Conservation (phyloP, 2,888 invertebrate species). For the Synergus umbraculus region DNA sequence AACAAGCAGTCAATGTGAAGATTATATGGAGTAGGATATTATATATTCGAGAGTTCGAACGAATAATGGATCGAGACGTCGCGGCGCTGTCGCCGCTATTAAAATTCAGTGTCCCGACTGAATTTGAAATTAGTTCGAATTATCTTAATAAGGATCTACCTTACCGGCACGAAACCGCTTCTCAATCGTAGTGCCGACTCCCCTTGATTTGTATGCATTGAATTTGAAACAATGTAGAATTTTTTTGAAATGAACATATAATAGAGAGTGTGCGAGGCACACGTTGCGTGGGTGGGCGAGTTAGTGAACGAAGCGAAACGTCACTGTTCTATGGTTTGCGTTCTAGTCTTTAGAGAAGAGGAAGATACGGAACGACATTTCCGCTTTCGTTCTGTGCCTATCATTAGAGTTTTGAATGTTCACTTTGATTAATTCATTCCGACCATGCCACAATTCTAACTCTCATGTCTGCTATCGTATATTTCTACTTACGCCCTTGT, state of each 20-base stretch:
- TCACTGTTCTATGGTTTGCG: conserved; percentile 8
- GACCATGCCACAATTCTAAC: conserved; percentile 22
- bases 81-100: conserved; percentile 52
- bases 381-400: conserved; percentile 34
- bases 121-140: conserved; percentile 64
- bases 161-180: conserved; percentile 50
- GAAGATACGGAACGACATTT: conserved; percentile 25
- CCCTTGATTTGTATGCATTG: conserved; percentile 64
- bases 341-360: background rate
- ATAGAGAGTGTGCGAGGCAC: conserved; percentile 40
- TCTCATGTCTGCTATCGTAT: background rate
- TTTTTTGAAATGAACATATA: conserved; percentile 59
- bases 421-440: conserved; percentile 40
- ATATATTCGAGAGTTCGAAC: conserved; percentile 51
- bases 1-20: conserved; percentile 29
- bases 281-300: background rate
- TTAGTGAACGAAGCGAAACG: background rate
- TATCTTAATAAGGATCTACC: conserved; percentile 65
- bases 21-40: conserved; percentile 46
- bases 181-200: conserved; percentile 6
- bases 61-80: conserved; percentile 53
- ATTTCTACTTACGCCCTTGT: conserved; percentile 29
- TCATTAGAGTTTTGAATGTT: conserved; percentile 39
- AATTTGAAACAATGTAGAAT: conserved; percentile 62
- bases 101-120: conserved; percentile 61